Conservation (phyloP, 30 jellyfish, hydroid and myxozoan species). For the Aurelia sp. region DNA sequence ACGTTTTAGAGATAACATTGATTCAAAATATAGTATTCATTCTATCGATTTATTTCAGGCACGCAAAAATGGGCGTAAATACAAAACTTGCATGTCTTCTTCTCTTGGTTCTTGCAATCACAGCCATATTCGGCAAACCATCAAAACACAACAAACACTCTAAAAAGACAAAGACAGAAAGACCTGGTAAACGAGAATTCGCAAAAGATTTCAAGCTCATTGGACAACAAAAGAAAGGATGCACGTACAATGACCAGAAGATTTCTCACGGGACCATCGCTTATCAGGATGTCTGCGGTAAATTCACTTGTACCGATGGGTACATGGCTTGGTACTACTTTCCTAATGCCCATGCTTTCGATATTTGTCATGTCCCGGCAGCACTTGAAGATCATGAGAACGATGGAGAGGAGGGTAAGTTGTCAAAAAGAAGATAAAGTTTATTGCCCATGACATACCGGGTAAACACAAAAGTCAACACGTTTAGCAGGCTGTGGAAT, state of each 20-base stretch:
- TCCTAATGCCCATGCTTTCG: conserved; percentile 60
- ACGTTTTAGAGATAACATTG: too few relatives aligned
- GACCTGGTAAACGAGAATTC: conserved; percentile 41
- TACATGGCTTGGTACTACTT: conserved; percentile 76
- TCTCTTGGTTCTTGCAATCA: background rate
- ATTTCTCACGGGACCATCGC: conserved; percentile 71
- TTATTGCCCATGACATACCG: too few relatives aligned
- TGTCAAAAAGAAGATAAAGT: too few relatives aligned
- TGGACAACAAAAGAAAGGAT: conserved; percentile 52
- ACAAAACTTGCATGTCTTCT: too few relatives aligned
- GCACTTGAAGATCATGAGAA: conserved; percentile 33
- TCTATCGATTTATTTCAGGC: too few relatives aligned
- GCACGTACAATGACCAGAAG: conserved; percentile 65
- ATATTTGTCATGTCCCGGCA: conserved; percentile 55
- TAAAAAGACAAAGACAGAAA: conserved; percentile 19
- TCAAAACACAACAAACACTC: background rate
- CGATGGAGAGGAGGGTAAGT: background rate
- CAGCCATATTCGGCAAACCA: conserved; percentile 2
- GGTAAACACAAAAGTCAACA: too few relatives aligned
- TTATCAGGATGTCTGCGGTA: conserved; percentile 68
- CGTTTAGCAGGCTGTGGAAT: too few relatives aligned
- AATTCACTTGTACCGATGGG: conserved; percentile 72
- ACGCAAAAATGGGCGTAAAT: too few relatives aligned
- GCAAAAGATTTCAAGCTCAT: conserved; percentile 62
- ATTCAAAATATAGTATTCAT: too few relatives aligned